Percentiles rank a stretch among this genome's conserved stretches.
These are phyloP conservation scores for Mercenaria mercenaria DNA, from an alignment of 1,140 invertebrate species.

Conservation along the genomic window DNA sequence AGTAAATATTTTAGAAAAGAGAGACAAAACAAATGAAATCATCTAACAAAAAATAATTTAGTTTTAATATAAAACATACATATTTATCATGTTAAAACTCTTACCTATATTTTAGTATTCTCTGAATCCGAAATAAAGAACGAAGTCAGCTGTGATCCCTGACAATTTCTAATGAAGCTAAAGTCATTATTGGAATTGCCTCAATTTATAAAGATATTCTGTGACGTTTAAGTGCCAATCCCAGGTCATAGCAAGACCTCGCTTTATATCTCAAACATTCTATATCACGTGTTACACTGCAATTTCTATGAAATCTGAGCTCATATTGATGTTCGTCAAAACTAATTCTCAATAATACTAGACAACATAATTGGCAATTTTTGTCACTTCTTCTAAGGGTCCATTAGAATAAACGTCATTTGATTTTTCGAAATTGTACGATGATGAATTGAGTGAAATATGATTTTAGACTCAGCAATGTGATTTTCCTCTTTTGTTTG, in stretches of 20 bases:
- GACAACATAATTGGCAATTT: neutral
- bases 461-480: neutral
- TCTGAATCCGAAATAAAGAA: neutral
- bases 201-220: neutral
- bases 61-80: too few species aligned
- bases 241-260: neutral
- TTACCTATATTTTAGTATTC: too few species aligned
- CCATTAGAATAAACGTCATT: slow-evolving; percentile 14
- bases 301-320: neutral
- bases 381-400: neutral
- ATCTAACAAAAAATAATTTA: too few species aligned
- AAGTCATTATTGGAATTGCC: slow-evolving; percentile 7
- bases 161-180: neutral
- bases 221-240: slow-evolving; percentile 1
- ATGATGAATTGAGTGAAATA: neutral
- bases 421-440: neutral
- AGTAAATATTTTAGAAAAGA: too few species aligned
- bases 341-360: neutral
- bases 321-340: neutral
- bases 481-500: neutral
- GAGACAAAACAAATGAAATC: too few species aligned
- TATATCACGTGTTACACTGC: neutral
- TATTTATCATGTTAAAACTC: too few species aligned
- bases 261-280: neutral
- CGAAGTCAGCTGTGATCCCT: neutral